Base-by-base conservation (phyloP, 2,797 vertebrate species). In the Rhincodon typus region DNA sequence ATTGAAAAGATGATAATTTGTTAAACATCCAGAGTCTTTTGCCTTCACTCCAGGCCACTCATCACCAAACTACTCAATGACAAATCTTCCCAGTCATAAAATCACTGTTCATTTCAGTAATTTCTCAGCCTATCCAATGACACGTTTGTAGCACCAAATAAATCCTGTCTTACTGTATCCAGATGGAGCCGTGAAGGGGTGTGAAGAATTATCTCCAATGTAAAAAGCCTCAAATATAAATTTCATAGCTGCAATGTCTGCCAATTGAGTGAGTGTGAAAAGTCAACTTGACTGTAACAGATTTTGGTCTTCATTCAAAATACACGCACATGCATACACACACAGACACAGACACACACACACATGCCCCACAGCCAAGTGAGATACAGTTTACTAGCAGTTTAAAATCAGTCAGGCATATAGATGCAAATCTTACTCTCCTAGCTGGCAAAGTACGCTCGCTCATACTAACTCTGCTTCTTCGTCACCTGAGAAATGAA, bases 281-380 rank as follows among this genome's bases (percentile, higher is more conserved):
- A 74, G 46, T n/a, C 94, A 91, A 66, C 46, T 34, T 50, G 42
- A 77, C 46, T 74, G 50, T 34, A 95, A 77, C 70, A 94, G 67
- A 94, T 94, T 70, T 30, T 70, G 62, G 66, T 74, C 94, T 94
- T 94, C 94, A 72, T 94, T 94, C 94, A 70, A 95, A 95, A 50
- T 46, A 95, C 46, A 95, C 94, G 13, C 27, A 34, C 27, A 34
- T 15, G 66, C 46, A 21, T 62, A 62, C 57, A 62, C 57, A 62
- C 57, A 62, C 57, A 62, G 8, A 62, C 57, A 62, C 57, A 62
- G 7, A 57, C 57, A 57, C 57, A 57, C 57, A 57, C 57, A 12
- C 57, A 57, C 57, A 50, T 50, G 46, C 46, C 46, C 15, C 4
- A 46, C 42, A 95, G 72, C 70, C 70, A 95, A 95, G 94, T 95